Base-by-base conservation (phyloP, 1,140 invertebrate genomes). In the Zaprionus vittiger region DNA sequence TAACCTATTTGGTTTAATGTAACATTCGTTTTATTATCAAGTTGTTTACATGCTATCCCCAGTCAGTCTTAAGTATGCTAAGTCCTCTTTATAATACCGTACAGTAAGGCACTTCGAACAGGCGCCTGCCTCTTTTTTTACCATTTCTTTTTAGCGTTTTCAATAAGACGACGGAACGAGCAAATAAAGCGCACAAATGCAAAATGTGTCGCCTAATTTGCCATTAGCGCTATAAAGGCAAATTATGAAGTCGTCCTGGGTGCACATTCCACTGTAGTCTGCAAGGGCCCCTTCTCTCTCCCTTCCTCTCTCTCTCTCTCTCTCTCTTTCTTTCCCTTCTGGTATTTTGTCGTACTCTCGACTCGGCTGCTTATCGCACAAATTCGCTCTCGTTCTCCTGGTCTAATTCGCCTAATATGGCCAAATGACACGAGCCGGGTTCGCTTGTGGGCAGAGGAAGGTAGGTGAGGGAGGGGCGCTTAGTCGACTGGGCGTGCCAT, bases 391-490 rank as follows among this genome's bases (percentile, higher is more conserved):
- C 67, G 31, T 55, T 71, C 47, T 52, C 47, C 20, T 49, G 60
- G 31, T 74, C 75, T 90, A 89, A 91, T 91, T 91, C 86, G 89
- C 82, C 65, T 91, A 91, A 91, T 91, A 91, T 87, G 87, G 87
- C 80, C 74, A 81, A 91, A 83, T 87, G 86, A 79, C 86, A 91
- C 83, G 80, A 77, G 78, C 64, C 64, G 56, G 59, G 69, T 75
- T 70, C 37, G 41, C 31, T 63, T 59, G 41, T 17, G n/a, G 41
- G 14, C 5, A 14, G 37, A 38, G 34, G 37, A 20, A 12, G 52
- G 12, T 15, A 26, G 60, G 37, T 22, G 54, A 34, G 54, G 49
- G 38, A 31, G 67, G 60, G 78, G 34, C 49, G 60, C 47, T 59
- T 22, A 64, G 73, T 71, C 34, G 67, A 63, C 67, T 59, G 67